Evolutionary conservation across 2,888 invertebrate genomes (phyloP).

Genomic region (Pteria penguin): DNA sequence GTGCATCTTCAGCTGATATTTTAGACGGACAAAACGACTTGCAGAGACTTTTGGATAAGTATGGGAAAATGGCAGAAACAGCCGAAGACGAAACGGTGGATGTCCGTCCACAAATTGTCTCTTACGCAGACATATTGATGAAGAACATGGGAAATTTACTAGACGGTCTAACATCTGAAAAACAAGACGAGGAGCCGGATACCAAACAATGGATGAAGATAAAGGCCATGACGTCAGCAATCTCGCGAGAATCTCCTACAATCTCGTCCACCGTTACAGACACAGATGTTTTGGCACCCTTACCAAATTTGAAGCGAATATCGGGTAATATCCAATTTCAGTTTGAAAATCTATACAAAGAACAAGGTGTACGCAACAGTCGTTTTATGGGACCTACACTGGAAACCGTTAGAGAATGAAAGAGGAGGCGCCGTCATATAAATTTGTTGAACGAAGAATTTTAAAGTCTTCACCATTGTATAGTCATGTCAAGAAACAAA

Average conservation of each 20-base stretch:
- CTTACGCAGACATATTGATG: slow-evolving; percentile 48
- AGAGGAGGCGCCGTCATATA: too few species aligned
- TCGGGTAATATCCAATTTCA: slow-evolving; percentile 28
- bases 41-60: slow-evolving; percentile 48
- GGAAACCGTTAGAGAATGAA: too few species aligned
- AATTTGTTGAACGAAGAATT: too few species aligned
- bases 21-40: slow-evolving; percentile 53
- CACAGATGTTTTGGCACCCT: slow-evolving; percentile 54
- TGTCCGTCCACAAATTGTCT: slow-evolving; percentile 11
- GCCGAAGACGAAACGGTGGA: slow-evolving; percentile 18
- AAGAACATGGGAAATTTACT: slow-evolving; percentile 59
- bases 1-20: slow-evolving; percentile 42
- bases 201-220: slow-evolving; percentile 61
- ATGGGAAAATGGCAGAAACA: slow-evolving; percentile 43
- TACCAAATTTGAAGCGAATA: slow-evolving; percentile 48
- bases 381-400: too few species aligned
- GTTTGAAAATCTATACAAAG: slow-evolving; percentile 24
- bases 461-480: too few species aligned
- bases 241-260: slow-evolving; percentile 61
- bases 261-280: slow-evolving; percentile 50
- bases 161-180: slow-evolving; percentile 44
- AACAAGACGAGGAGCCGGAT: slow-evolving; percentile 9
- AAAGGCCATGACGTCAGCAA: slow-evolving; percentile 65
- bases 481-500: too few species aligned
- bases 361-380: slow-evolving; percentile 31